A percentile compares a stretch with the other conserved stretches of the same genome.
phyloP scores from a whole-genome alignment of 2,888 invertebrate genomes.

The Conistra vaccinii region DNA sequence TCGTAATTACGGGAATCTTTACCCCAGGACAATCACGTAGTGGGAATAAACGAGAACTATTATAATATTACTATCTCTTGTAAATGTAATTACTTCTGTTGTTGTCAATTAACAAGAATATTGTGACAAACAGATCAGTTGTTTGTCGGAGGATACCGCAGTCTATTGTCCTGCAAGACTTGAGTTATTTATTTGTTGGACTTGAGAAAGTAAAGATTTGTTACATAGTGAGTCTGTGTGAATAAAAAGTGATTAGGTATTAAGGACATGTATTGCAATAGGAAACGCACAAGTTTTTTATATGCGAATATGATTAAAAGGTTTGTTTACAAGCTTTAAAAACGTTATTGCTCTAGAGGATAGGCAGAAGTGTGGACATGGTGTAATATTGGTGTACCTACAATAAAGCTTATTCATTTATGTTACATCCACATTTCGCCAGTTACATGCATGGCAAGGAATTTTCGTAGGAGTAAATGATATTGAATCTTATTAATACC shows the following conservation, averaged over 20 bases:
- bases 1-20: constrained; percentile 5
- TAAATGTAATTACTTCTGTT: constrained; percentile 16
- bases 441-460: not conserved
- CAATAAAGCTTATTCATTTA: not conserved
- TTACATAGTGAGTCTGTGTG: not conserved
- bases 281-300: constrained; percentile 44
- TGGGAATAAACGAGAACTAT: constrained; percentile 15
- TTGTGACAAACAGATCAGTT: constrained; percentile 37
- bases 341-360: not conserved
- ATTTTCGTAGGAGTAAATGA: not conserved
- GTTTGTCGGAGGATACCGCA: constrained; percentile 4
- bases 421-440: not conserved
- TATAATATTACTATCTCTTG: constrained; percentile 16
- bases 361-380: not conserved
- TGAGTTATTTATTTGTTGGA: constrained; percentile 2
- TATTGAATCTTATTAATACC: not conserved
- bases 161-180: constrained; percentile 8
- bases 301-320: constrained; percentile 55
- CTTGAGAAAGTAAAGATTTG: not conserved
- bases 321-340: constrained; percentile 15
- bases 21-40: constrained; percentile 2
- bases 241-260: not conserved
- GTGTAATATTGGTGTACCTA: not conserved
- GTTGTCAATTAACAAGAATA: constrained; percentile 33
- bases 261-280: constrained; percentile 42